Conservation (phyloP, 2,888 invertebrate genomes). For the Mesopsocus fuscifrons region DNA sequence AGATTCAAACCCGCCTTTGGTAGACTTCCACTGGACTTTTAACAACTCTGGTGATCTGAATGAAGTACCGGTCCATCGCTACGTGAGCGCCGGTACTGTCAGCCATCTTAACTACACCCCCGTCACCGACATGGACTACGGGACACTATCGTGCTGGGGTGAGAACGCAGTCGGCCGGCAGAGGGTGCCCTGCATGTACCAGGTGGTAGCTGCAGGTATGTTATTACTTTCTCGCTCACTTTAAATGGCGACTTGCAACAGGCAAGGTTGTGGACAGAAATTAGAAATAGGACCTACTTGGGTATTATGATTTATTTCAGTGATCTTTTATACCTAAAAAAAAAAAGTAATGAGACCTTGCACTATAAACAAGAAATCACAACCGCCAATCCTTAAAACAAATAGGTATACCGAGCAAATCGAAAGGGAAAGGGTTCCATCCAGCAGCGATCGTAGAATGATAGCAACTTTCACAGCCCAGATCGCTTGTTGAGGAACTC, state of each 20-base stretch:
- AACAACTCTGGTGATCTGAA: conserved; percentile 78
- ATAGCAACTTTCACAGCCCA: too few relatives aligned
- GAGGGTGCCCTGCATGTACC: conserved; percentile 68
- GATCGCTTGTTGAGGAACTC: too few relatives aligned
- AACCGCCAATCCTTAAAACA: too few relatives aligned
- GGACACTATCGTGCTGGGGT: conserved; percentile 74
- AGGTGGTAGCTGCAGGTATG: conserved; percentile 66
- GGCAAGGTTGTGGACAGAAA: neutral
- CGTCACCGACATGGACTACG: conserved; percentile 72
- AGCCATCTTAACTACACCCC: conserved; percentile 71
- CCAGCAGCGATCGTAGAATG: too few relatives aligned
- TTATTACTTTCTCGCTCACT: conserved; percentile 11
- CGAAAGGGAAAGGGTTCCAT: too few relatives aligned
- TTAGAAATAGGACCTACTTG: too few relatives aligned
- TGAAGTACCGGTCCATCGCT: conserved; percentile 42
- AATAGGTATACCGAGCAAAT: too few relatives aligned
- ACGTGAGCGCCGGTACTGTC: conserved; percentile 43
- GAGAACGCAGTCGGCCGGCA: conserved; percentile 67
- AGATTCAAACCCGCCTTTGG: conserved; percentile 71
- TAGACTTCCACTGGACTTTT: conserved; percentile 81
- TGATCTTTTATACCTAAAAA: too few relatives aligned
- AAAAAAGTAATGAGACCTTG: too few relatives aligned
- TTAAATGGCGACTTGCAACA: neutral
- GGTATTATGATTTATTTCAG: conserved; percentile 8
- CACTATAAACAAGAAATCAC: too few relatives aligned